These are phyloP conservation scores for Planiliza haematocheilus DNA, from an alignment of 2,113 vertebrate genomes.

Conservation along the genomic window DNA sequence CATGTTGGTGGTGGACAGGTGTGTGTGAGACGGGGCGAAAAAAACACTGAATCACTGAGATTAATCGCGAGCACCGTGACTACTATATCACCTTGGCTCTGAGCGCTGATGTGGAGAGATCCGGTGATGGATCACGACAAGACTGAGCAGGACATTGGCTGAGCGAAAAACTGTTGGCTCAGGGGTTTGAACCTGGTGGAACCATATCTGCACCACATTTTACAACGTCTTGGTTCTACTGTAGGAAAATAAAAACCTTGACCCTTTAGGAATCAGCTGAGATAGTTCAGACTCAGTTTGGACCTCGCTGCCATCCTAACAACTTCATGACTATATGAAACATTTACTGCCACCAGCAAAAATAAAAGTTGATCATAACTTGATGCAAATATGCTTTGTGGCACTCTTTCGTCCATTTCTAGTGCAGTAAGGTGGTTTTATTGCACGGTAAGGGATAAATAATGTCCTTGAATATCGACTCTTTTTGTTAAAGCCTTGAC, in stretches of 20 bases:
- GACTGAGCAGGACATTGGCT: constrained; percentile 25
- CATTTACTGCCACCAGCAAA: not conserved
- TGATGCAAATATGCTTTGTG: constrained; percentile 1
- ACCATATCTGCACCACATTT: too few relatives aligned
- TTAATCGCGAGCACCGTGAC: constrained; percentile 55
- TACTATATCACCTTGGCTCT: constrained; percentile 42
- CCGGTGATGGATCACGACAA: constrained; percentile 47
- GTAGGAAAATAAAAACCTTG: too few relatives aligned
- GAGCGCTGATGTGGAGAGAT: constrained; percentile 36
- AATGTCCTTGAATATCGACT: constrained; percentile 15
- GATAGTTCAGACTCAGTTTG: too few relatives aligned
- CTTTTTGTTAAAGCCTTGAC: constrained; percentile 43
- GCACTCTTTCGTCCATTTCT: constrained; percentile 4
- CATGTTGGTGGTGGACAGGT: not conserved
- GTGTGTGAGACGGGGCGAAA: constrained; percentile 14
- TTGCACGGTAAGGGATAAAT: constrained; percentile 39
- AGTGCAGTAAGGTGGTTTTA: constrained; percentile 25
- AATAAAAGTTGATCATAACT: not conserved
- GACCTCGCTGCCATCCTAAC: too few relatives aligned
- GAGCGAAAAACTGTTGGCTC: constrained; percentile 49
- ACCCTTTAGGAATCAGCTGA: too few relatives aligned
- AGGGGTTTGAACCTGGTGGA: constrained; percentile 9
- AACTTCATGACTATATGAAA: not conserved
- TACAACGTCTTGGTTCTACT: too few relatives aligned
- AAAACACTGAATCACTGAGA: constrained; percentile 51